Conservation (phyloP, 92 coral and sea anemone species). For the Porites evermanni region DNA sequence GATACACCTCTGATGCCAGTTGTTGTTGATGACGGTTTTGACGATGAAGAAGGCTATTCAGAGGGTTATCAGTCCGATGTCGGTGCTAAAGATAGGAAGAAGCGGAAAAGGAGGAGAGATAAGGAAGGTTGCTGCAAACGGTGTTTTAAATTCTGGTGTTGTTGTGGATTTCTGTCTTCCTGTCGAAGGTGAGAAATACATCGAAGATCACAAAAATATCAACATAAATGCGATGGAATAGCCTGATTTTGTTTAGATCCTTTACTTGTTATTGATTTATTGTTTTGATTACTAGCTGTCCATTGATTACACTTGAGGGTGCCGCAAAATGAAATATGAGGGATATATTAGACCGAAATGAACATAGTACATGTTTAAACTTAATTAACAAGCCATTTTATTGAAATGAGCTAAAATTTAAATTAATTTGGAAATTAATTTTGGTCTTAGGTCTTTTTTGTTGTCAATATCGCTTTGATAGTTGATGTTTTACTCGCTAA, state of each 20-base stretch:
- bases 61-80: conserved; percentile 89
- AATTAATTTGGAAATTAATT: too few species aligned
- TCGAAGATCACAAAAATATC: too few species aligned
- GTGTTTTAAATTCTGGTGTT: conserved; percentile 79
- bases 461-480: too few species aligned
- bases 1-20: conserved; percentile 87
- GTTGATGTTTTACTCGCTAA: too few species aligned
- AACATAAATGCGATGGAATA: neutral
- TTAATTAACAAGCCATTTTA: too few species aligned
- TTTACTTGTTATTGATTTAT: neutral
- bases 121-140: conserved; percentile 75
- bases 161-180: conserved; percentile 23
- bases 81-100: conserved; percentile 65
- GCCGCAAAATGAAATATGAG: neutral
- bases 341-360: neutral
- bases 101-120: conserved; percentile 63
- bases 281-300: neutral
- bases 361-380: neutral
- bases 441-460: too few species aligned
- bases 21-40: conserved; percentile 77
- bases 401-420: too few species aligned
- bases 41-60: conserved; percentile 83
- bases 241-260: neutral
- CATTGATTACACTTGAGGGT: neutral
- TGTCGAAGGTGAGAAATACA: conserved; percentile 29